Percentiles rank a stretch among this genome's conserved stretches.
phyloP scores from a whole-genome alignment of 2,888 invertebrate species.

The Cryptus armator region DNA sequence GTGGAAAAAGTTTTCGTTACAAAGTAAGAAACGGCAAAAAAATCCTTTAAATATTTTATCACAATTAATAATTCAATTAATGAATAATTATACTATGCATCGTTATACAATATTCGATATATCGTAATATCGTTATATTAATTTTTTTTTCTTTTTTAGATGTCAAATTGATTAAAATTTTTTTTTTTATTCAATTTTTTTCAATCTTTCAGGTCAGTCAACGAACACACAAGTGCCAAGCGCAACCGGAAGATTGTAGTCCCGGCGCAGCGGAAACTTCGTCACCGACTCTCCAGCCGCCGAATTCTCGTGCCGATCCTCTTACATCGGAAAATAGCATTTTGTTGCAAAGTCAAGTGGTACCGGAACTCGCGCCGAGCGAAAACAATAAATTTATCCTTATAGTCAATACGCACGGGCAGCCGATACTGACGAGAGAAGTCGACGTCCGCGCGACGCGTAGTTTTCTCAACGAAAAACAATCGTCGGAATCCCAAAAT shows the following conservation, averaged over 20 bases:
- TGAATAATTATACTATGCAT: too few relatives aligned
- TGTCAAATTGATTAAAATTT: background rate
- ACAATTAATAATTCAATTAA: too few relatives aligned
- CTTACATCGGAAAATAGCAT: constrained; percentile 49
- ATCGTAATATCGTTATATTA: too few relatives aligned
- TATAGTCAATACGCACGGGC: constrained; percentile 79
- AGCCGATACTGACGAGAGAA: constrained; percentile 79
- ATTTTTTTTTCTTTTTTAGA: too few relatives aligned
- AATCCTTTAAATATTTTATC: too few relatives aligned
- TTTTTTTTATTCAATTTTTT: background rate
- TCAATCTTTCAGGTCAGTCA: constrained; percentile 89
- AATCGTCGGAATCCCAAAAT: background rate
- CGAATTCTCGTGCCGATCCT: constrained; percentile 75
- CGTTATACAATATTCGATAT: too few relatives aligned
- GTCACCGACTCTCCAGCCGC: constrained; percentile 70
- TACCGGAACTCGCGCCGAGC: constrained; percentile 58
- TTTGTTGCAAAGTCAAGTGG: constrained; percentile 57
- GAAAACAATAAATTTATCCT: constrained; percentile 81
- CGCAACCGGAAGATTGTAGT: constrained; percentile 88
- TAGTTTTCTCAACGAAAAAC: constrained; percentile 41
- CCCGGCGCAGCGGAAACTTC: constrained; percentile 82
- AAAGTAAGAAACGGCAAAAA: constrained; percentile 86
- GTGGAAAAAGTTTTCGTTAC: constrained; percentile 93
- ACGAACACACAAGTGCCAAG: constrained; percentile 92
- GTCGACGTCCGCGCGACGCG: constrained; percentile 65